phyloP scores from a whole-genome alignment of 2,888 invertebrate genomes.

The Icerya purchasi region DNA sequence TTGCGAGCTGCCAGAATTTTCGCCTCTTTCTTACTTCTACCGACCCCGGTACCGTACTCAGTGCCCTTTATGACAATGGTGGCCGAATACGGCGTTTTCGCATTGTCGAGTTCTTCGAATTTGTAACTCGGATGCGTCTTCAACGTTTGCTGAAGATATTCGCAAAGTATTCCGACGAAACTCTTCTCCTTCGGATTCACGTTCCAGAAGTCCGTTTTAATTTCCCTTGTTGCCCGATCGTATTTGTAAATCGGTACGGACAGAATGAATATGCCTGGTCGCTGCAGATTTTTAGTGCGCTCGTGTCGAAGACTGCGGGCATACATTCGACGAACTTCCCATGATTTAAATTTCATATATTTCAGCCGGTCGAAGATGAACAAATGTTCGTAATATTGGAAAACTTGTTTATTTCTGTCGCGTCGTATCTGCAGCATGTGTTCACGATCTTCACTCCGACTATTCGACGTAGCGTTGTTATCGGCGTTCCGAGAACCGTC shows the following conservation, averaged over 20 bases:
- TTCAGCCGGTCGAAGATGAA: constrained; percentile 14
- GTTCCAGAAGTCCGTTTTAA: constrained; percentile 52
- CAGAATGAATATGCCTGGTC: background rate
- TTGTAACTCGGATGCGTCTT: constrained; percentile 83
- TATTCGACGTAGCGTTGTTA: no score
- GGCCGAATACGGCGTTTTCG: constrained; percentile 80
- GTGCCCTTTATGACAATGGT: constrained; percentile 79
- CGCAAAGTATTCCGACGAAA: constrained; percentile 87
- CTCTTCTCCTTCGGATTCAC: constrained; percentile 95
- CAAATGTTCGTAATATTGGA: constrained; percentile 12
- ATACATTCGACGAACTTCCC: constrained; percentile 15
- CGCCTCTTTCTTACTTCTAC: constrained; percentile 86
- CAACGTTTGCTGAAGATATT: constrained; percentile 86
- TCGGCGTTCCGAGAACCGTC: no score
- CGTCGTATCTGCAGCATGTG: no score
- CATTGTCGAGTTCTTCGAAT: constrained; percentile 80
- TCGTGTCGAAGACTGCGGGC: constrained; percentile 13
- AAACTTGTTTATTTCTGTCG: background rate
- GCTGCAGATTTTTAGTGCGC: constrained; percentile 5
- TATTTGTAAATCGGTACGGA: constrained; percentile 3
- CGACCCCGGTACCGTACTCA: constrained; percentile 83
- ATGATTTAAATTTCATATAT: constrained; percentile 15
- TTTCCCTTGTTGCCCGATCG: background rate
- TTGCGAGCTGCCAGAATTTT: constrained; percentile 81
- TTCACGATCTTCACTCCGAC: no score